phyloP scores from a whole-genome alignment of 2,113 vertebrate species.

The Piaya cayana region DNA sequence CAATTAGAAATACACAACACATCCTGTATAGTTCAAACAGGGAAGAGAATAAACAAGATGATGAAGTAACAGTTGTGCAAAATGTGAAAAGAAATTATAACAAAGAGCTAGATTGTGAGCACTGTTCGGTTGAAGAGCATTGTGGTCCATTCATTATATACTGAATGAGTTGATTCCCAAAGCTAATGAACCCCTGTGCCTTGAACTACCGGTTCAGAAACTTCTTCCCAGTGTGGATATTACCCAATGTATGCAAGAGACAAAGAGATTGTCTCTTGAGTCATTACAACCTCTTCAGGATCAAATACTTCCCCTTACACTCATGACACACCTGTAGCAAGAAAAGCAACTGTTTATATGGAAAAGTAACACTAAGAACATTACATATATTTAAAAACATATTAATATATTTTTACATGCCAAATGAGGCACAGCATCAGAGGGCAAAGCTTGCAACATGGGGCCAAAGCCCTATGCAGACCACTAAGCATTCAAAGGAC shows the following conservation, averaged over 20 bases:
- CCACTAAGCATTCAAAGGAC: neutral
- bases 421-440: neutral
- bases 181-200: neutral
- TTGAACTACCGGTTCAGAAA: neutral
- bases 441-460: neutral
- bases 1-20: neutral
- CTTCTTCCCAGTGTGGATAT: neutral
- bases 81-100: neutral
- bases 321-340: neutral
- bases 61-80: neutral
- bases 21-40: neutral
- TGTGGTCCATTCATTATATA: neutral
- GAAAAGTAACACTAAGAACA: neutral
- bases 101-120: neutral
- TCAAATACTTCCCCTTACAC: neutral
- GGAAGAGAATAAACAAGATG: neutral
- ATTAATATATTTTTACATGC: neutral
- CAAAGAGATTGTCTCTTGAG: neutral
- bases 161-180: neutral
- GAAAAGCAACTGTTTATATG: neutral
- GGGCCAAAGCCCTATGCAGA: neutral
- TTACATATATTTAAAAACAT: neutral
- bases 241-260: neutral
- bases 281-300: neutral
- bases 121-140: neutral